These are phyloP conservation scores for Polyploca ridens DNA, from an alignment of 2,888 invertebrate species.

Conservation along the genomic window DNA sequence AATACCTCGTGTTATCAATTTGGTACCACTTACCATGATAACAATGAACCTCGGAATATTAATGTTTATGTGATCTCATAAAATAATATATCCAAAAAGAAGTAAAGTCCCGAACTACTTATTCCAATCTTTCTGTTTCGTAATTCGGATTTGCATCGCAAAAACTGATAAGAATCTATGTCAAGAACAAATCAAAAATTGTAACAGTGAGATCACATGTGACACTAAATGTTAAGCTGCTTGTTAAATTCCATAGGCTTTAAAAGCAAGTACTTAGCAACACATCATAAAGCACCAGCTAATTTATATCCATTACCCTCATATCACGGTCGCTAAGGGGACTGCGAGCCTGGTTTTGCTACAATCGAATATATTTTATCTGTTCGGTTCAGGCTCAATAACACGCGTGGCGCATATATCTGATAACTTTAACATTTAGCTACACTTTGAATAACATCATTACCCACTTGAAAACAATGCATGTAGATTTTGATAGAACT, in stretches of 20 bases:
- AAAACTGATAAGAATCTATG: conserved; percentile 49
- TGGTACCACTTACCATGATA: neutral
- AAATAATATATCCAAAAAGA: neutral
- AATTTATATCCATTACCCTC: neutral
- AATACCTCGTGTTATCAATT: too few relatives aligned
- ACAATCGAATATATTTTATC: neutral
- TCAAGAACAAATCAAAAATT: conserved; percentile 53
- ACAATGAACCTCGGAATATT: neutral
- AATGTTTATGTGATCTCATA: neutral
- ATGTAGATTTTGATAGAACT: conserved; percentile 5
- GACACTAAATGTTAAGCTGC: neutral
- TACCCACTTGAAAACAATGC: neutral
- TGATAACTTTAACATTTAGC: neutral
- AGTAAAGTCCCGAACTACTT: neutral
- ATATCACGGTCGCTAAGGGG: conserved; percentile 1
- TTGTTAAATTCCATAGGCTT: neutral
- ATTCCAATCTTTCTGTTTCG: conserved; percentile 17
- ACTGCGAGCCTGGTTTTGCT: neutral
- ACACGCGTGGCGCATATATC: neutral
- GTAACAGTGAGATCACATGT: conserved; percentile 26
- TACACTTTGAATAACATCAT: neutral
- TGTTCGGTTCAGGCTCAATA: neutral
- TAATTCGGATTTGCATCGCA: conserved; percentile 27
- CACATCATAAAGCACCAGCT: neutral
- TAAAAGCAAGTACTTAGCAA: neutral